Evolutionary conservation across 2,797 vertebrate genomes (phyloP).

Genomic region (Poeciliopsis gracilis): DNA sequence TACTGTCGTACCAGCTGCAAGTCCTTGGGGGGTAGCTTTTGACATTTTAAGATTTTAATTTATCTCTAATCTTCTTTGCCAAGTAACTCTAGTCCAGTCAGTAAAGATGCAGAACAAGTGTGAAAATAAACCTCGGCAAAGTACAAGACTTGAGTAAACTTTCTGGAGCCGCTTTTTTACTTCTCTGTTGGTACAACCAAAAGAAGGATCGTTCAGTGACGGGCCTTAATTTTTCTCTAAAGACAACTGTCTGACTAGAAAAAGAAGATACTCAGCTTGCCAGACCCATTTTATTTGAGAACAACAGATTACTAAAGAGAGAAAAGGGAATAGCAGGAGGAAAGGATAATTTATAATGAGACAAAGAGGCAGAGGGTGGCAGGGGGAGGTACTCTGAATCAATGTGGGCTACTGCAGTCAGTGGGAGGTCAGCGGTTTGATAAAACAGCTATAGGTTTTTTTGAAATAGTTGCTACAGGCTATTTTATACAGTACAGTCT

Average conservation of each 20-base stretch:
- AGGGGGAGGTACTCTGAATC: conserved; percentile 51
- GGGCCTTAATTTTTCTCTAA: conserved; percentile 39
- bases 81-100: not conserved
- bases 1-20: not conserved
- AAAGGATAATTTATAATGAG: conserved; percentile 31
- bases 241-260: conserved; percentile 49
- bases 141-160: conserved; percentile 27
- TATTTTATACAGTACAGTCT: conserved; percentile 38
- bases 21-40: not conserved
- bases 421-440: conserved; percentile 66
- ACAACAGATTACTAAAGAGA: conserved; percentile 33
- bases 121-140: conserved; percentile 15
- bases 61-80: not conserved
- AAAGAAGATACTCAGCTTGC: conserved; percentile 54
- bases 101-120: not conserved
- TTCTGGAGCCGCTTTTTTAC: conserved; percentile 14
- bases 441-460: conserved; percentile 58
- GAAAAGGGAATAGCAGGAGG: conserved; percentile 12
- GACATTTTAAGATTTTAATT: not conserved
- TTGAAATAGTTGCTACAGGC: conserved; percentile 45
- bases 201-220: conserved; percentile 54
- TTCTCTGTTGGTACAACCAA: conserved; percentile 59
- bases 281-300: conserved; percentile 58
- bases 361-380: conserved; percentile 17
- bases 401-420: conserved; percentile 64